phyloP scores from a whole-genome alignment of 2,888 invertebrate genomes.

The Laspeyria flexula region DNA sequence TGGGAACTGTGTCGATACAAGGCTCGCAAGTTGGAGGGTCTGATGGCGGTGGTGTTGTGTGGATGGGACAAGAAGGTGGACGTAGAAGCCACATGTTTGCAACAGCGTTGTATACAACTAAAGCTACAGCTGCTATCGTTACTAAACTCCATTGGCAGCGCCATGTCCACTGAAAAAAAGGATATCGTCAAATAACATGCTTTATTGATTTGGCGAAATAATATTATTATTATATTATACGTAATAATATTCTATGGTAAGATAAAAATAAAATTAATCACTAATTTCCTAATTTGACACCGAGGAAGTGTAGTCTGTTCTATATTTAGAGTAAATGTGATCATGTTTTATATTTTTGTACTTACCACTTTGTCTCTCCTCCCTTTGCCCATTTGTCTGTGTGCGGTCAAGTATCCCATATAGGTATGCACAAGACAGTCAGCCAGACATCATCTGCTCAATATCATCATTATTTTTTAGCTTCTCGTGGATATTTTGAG shows the following conservation, averaged over 20 bases:
- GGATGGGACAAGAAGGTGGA: slow-evolving; percentile 61
- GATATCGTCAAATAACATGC: not conserved
- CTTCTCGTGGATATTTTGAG: not conserved
- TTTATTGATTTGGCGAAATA: too few relatives aligned
- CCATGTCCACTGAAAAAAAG: slow-evolving; percentile 73
- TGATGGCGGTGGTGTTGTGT: slow-evolving; percentile 51
- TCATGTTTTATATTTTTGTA: not conserved
- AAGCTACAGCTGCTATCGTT: slow-evolving; percentile 87
- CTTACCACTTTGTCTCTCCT: slow-evolving; percentile 67
- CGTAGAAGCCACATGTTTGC: slow-evolving; percentile 76
- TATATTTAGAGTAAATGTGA: too few relatives aligned
- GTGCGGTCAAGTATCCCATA: slow-evolving; percentile 44
- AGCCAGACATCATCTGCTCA: slow-evolving; percentile 41
- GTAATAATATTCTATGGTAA: too few relatives aligned
- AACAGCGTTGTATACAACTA: slow-evolving; percentile 86
- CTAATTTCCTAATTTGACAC: too few relatives aligned
- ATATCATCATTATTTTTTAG: slow-evolving; percentile 17
- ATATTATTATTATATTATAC: too few relatives aligned
- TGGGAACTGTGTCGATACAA: slow-evolving; percentile 65
- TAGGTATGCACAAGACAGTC: slow-evolving; percentile 29
- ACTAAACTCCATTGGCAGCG: slow-evolving; percentile 90
- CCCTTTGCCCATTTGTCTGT: slow-evolving; percentile 58
- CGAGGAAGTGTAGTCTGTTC: too few relatives aligned
- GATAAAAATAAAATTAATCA: too few relatives aligned
- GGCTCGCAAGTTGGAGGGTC: slow-evolving; percentile 71